A percentile compares a stretch with the other conserved stretches of the same genome.
These are phyloP conservation scores for Arion vulgaris DNA, from an alignment of 1,140 invertebrate species.

Conservation along the genomic window DNA sequence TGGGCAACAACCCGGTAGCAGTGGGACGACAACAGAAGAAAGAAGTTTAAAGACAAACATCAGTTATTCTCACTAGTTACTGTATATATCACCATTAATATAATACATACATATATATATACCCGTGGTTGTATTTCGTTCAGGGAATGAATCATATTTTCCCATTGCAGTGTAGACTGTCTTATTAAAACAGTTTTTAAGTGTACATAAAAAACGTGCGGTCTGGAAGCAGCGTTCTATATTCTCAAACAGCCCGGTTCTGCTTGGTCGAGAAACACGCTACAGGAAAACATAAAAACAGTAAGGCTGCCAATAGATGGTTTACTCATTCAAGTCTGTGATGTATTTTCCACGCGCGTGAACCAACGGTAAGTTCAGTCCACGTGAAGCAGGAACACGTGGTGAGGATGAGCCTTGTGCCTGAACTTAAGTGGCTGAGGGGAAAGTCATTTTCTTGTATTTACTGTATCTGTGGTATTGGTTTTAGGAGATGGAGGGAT, in stretches of 20 bases:
- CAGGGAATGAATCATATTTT: too few species aligned
- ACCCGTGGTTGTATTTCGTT: too few species aligned
- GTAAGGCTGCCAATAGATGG: background rate
- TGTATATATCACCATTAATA: too few species aligned
- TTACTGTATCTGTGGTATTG: too few species aligned
- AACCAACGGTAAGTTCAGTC: background rate
- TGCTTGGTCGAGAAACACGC: background rate
- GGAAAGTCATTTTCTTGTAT: background rate
- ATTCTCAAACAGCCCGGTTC: background rate
- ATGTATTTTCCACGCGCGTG: background rate
- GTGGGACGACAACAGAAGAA: too few species aligned
- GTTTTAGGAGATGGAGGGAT: too few species aligned
- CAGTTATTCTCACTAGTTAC: too few species aligned
- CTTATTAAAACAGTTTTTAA: background rate
- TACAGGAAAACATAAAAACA: background rate
- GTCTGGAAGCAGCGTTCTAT: background rate
- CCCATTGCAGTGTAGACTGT: background rate
- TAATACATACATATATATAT: too few species aligned
- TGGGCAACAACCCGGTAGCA: too few species aligned
- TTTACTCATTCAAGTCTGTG: background rate
- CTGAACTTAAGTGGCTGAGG: background rate
- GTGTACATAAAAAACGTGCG: background rate
- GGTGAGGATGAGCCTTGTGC: background rate
- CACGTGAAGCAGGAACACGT: background rate
- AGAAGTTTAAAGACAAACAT: too few species aligned